These are phyloP conservation scores for Sylvia borin DNA, from an alignment of 2,797 vertebrate species.

Conservation along the genomic window DNA sequence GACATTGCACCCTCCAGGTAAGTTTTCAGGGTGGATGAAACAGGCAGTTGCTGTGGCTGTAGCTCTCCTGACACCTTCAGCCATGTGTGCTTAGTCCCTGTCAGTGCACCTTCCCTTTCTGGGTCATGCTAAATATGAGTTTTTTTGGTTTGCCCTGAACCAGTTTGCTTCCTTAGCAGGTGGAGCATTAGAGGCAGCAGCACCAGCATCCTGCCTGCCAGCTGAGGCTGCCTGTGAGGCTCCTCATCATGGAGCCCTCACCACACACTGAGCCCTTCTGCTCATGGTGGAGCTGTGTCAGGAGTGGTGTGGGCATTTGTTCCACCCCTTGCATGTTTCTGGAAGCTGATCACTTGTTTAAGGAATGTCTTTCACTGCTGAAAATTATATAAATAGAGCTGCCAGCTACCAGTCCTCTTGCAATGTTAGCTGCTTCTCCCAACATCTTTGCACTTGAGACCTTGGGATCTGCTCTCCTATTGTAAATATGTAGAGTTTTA, in stretches of 20 bases:
- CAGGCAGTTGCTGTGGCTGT: neutral
- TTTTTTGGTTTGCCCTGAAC: neutral
- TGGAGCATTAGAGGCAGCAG: neutral
- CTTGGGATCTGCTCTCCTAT: neutral
- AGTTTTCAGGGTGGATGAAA: neutral
- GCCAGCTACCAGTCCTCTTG: neutral
- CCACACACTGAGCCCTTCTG: neutral
- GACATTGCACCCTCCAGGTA: constrained; percentile 13
- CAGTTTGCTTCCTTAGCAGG: constrained; percentile 2
- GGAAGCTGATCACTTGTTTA: constrained; percentile 3
- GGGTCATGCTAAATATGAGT: neutral
- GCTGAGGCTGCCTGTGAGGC: neutral
- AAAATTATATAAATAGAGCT: neutral
- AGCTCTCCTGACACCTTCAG: neutral
- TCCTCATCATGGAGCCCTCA: neutral
- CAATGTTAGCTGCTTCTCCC: neutral
- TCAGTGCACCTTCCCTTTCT: neutral
- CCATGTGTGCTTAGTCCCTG: neutral
- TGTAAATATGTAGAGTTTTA: neutral
- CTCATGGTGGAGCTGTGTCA: neutral
- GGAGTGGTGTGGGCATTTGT: neutral
- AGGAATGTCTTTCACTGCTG: constrained; percentile 25
- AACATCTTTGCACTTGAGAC: neutral
- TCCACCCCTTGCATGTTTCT: constrained; percentile 6
- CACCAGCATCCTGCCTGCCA: constrained; percentile 13